Conservation (phyloP, 2,797 vertebrate genomes). For the Paedocypris micromegethes region DNA sequence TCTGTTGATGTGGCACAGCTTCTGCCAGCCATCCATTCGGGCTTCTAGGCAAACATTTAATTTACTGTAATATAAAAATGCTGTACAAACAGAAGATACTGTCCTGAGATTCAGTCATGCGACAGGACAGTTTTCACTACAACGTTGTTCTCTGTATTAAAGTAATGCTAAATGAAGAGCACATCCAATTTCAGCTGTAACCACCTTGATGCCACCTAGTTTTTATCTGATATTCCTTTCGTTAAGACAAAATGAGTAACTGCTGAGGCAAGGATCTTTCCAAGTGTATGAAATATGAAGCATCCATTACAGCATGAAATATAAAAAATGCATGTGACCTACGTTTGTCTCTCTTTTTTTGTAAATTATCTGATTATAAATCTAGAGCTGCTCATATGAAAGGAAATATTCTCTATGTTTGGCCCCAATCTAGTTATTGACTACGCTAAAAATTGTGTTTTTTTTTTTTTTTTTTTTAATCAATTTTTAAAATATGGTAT, state of each 20-base stretch:
- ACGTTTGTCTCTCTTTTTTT: too few relatives aligned
- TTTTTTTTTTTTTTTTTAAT: too few relatives aligned
- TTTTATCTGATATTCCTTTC: conserved; percentile 12
- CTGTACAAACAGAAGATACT: conserved; percentile 9
- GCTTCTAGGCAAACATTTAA: conserved; percentile 11
- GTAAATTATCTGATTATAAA: too few relatives aligned
- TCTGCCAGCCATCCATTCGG: conserved; percentile 12
- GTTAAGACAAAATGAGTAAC: background rate
- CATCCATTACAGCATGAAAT: conserved; percentile 1
- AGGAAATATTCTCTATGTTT: too few relatives aligned
- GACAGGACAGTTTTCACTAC: background rate
- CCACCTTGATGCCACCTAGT: background rate
- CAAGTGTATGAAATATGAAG: background rate
- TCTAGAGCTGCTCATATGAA: too few relatives aligned
- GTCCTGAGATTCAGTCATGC: background rate
- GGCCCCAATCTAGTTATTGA: too few relatives aligned
- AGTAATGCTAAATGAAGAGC: conserved; percentile 9
- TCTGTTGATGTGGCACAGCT: conserved; percentile 11
- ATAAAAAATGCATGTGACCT: too few relatives aligned
- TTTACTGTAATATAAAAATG: conserved; percentile 5
- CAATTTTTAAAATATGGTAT: too few relatives aligned
- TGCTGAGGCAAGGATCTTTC: conserved; percentile 13
- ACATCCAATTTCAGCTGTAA: conserved; percentile 18
- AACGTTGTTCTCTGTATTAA: background rate
- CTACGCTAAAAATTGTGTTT: too few relatives aligned